Base-by-base conservation (phyloP, 2,888 invertebrate genomes). In the Heliconius ismenius region DNA sequence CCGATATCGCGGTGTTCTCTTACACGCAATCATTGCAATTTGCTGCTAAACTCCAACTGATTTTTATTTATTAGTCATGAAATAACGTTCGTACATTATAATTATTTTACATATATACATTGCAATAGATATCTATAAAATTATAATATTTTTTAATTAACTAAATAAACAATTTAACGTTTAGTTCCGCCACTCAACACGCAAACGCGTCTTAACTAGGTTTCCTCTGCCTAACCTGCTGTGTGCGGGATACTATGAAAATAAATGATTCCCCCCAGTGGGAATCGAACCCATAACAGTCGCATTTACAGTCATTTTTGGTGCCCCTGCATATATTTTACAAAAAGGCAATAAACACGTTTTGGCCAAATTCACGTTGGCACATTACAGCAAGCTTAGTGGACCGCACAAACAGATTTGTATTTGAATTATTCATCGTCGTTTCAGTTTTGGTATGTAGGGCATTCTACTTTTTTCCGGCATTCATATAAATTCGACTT, bases 11-110 rank as follows among this genome's bases (percentile, higher is more conserved):
- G 77, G 82, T 85, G 83, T 93, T 89, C 79, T 84, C 86, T 93
- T 92, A 88, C 92, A 91, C 89, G 87, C 91, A 90, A 89, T 89
- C 85, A 87, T 87, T 85, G 86, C 87, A 84, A 80, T 83, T 82
- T 83, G 82, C 84, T 73, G 72, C 76, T 65, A 76, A 73, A 82
- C 83, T 84, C 86, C 85, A 87, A 83, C 83, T 86, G 85, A 87
- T 86, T 86, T 84, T 81, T 83, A 84, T 77, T 80, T 73, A 74
- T 76, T 76, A 76, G 26, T 73, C 13, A 72, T n/a, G 15, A 39
- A 60, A 15, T 60, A 28, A 36, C n/a, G 10, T 26, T 62, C 2
- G 32, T 26, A 39, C 18, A 21, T 28, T 67, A n/a, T 24, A 24
- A 26, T 32, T 32, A 7, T 32, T 32, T 32, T 7, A 32, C 7